Percentiles rank a stretch among this genome's conserved stretches.
phyloP scores from a whole-genome alignment of 2,797 vertebrate genomes.

The Amazonetta brasiliensis region DNA sequence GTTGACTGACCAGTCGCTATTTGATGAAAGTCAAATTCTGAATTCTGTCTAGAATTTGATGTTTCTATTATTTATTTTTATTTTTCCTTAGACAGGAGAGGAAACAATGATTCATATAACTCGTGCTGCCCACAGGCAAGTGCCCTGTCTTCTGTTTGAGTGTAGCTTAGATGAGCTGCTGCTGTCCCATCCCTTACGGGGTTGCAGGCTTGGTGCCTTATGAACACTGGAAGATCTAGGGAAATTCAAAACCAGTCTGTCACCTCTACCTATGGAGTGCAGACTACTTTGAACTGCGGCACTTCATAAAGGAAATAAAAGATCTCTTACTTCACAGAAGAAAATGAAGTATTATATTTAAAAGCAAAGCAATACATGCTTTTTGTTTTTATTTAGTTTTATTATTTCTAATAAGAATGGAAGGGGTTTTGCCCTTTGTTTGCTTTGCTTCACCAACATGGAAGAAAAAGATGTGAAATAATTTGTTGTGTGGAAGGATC shows the following conservation, averaged over 20 bases:
- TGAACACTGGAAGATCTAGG: not conserved
- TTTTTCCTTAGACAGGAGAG: not conserved
- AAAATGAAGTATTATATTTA: not conserved
- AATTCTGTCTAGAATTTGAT: not conserved
- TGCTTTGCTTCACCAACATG: not conserved
- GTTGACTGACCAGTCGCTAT: not conserved
- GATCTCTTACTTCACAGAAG: not conserved
- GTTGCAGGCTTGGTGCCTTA: not conserved
- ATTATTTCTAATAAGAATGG: not conserved
- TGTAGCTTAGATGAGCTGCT: not conserved
- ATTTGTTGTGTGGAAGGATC: not conserved
- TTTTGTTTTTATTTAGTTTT: not conserved
- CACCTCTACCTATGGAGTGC: rapidly evolving
- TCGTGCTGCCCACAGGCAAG: not conserved
- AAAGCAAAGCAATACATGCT: not conserved
- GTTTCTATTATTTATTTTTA: not conserved
- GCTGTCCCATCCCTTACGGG: rapidly evolving
- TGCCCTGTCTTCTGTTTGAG: not conserved
- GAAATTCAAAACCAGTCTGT: not conserved
- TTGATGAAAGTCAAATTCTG: not conserved
- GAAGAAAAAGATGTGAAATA: not conserved
- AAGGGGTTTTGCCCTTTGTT: not conserved
- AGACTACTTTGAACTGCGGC: not conserved
- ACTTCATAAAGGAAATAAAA: not conserved
- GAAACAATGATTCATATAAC: not conserved